These are phyloP conservation scores for Leucoma salicis DNA, from an alignment of 2,888 invertebrate species.

Conservation along the genomic window DNA sequence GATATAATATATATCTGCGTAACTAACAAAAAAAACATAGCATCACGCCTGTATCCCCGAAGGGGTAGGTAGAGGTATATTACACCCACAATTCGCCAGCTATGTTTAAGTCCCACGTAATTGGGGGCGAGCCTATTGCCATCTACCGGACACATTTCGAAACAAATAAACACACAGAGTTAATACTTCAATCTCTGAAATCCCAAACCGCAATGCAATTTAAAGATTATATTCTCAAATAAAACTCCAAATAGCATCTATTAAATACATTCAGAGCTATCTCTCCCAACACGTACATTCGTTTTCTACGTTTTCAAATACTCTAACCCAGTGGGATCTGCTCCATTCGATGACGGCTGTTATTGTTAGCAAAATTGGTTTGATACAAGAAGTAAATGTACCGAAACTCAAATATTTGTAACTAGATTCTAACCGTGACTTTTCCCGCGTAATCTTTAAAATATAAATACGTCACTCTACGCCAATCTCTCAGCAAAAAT, in stretches of 20 bases:
- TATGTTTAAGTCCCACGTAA: no score
- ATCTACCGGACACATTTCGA: background rate
- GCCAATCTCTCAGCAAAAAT: no score
- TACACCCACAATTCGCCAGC: no score
- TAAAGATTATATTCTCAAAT: constrained; percentile 2
- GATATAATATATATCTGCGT: no score
- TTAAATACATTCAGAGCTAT: constrained; percentile 1
- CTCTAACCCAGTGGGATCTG: constrained; percentile 3
- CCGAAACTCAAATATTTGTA: no score
- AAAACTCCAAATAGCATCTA: background rate
- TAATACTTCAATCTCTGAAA: constrained; percentile 1
- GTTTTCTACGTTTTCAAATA: background rate
- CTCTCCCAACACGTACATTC: background rate
- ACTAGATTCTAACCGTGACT: no score
- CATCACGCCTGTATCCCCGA: no score
- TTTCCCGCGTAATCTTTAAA: no score
- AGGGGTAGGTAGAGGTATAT: no score
- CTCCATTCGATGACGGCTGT: constrained; percentile 1
- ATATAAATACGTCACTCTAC: no score
- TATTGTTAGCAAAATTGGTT: constrained; percentile 2
- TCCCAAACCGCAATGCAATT: constrained; percentile 6
- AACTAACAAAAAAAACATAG: no score
- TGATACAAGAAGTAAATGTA: background rate
- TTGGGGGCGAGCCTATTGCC: no score
- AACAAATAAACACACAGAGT: background rate